These are phyloP conservation scores for Semnornis frantzii DNA, from an alignment of 2,113 vertebrate genomes.

Conservation along the genomic window DNA sequence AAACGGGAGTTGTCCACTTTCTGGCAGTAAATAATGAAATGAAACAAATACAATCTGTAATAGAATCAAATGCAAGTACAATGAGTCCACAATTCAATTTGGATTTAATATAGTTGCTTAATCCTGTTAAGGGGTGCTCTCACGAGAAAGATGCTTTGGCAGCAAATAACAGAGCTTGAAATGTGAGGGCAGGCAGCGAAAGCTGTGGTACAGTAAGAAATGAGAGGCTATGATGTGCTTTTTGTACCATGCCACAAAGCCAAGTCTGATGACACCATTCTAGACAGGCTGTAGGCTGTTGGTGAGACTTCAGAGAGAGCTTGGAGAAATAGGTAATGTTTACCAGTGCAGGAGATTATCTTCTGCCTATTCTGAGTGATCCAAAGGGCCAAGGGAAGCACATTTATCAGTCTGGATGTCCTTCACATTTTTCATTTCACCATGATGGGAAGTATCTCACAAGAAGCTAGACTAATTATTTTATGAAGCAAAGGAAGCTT, in stretches of 20 bases:
- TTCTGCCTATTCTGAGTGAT: background rate
- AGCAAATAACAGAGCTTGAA: background rate
- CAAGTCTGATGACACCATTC: background rate
- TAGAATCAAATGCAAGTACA: constrained; percentile 52
- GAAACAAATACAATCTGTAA: constrained; percentile 56
- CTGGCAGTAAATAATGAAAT: constrained; percentile 41
- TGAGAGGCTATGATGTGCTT: background rate
- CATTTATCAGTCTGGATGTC: background rate
- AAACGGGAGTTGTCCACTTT: constrained; percentile 18
- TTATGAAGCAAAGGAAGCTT: background rate
- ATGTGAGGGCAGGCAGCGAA: background rate
- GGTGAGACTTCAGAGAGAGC: background rate
- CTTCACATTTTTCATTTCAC: background rate
- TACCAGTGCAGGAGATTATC: background rate
- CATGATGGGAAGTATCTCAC: background rate
- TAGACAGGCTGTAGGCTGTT: background rate
- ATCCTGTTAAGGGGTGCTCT: constrained; percentile 42
- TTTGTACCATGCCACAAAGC: background rate
- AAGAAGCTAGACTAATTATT: background rate
- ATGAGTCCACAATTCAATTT: constrained; percentile 49
- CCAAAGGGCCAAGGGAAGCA: background rate
- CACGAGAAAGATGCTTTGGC: constrained; percentile 39
- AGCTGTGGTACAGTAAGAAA: background rate
- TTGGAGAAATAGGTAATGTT: background rate
- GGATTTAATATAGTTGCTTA: constrained; percentile 48